Conservation (phyloP, 2,888 invertebrate genomes). For the Cinara cedri region DNA sequence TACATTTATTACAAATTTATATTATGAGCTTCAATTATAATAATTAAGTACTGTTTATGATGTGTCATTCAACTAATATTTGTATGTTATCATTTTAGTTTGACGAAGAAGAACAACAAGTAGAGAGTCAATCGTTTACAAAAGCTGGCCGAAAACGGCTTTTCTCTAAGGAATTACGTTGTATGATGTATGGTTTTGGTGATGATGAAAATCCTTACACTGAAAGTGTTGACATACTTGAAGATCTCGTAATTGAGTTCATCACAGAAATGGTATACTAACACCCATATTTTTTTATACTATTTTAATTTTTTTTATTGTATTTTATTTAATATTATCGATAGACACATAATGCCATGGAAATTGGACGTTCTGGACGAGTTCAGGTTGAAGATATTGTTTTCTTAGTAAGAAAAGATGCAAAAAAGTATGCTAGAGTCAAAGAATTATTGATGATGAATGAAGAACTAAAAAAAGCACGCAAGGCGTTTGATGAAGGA, state of each 20-base stretch:
- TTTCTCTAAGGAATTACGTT: slow-evolving; percentile 89
- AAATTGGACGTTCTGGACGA: slow-evolving; percentile 93
- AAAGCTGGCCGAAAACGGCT: slow-evolving; percentile 76
- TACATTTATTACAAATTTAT: no score
- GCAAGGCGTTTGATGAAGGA: slow-evolving; percentile 99
- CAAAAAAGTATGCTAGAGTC: slow-evolving; percentile 94
- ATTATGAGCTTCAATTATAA: no score
- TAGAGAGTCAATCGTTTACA: slow-evolving; percentile 57
- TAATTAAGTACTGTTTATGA: not conserved
- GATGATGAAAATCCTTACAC: slow-evolving; percentile 99
- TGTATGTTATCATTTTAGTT: slow-evolving; percentile 56
- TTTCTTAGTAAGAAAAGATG: slow-evolving; percentile 92
- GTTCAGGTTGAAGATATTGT: slow-evolving; percentile 99
- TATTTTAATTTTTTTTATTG: no score
- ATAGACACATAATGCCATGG: slow-evolving; percentile 85
- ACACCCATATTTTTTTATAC: slow-evolving; percentile 13
- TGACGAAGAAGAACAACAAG: slow-evolving; percentile 61
- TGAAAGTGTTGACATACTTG: slow-evolving; percentile 95
- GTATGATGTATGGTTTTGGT: slow-evolving; percentile 99
- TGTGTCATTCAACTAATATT: not conserved
- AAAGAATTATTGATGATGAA: slow-evolving; percentile 97
- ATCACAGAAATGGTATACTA: slow-evolving; percentile 85
- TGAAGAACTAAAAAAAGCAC: slow-evolving; percentile 96
- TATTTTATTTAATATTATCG: slow-evolving; percentile 37
- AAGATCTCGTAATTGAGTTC: slow-evolving; percentile 97